Base-by-base conservation (phyloP, 2,113 vertebrate genomes). In the Ptilorrhoa leucosticta region DNA sequence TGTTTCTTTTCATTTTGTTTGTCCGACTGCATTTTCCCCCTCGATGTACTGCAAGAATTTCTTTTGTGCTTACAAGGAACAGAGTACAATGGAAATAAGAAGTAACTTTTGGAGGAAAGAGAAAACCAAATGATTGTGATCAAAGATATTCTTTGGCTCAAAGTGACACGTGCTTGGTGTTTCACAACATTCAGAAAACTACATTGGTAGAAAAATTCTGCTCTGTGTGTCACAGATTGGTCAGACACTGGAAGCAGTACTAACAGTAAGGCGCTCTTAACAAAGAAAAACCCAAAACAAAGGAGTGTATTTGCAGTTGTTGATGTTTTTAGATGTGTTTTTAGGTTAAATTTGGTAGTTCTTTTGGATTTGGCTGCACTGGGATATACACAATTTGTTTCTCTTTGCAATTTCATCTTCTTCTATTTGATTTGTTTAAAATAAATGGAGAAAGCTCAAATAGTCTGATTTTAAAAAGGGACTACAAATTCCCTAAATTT, bases 101-200 rank as follows among this genome's bases (percentile, higher is more conserved):
- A 44, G 16, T 58, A 80, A 58, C 68, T 26, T 83, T 48, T 88
- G 82, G 54, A 83, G 56, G 48, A 37, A 40, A 83, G 23, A 63
- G 68, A 77, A 92, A 95, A 94, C 73, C 89, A 91, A 90, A 71
- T 94, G 3, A 71, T 73, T 90, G 56, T 66, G 72, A 88, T 87
- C 88, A 87, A 90, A 94, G 72, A 51, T 65, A 44, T 71, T 92
- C 58, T 84, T 78, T 84, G 31, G 37, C 51, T 95, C 51, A 48
- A 57, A 89, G 76, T 81, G 82, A 60, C 1, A 9, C 1, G 1
- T 78, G 35, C 69, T 90, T 7, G 3, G 26, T 86, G 44, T 93
- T 94, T 96, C 79, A 89, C 71, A 66, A 53, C 31, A 53, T 69
- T 61, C 37, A 69, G 81, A 65, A 37, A 51, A 47, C 39, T 45